These are phyloP conservation scores for Omphaloscelis lunosa DNA, from an alignment of 2,888 invertebrate genomes.

Conservation along the genomic window DNA sequence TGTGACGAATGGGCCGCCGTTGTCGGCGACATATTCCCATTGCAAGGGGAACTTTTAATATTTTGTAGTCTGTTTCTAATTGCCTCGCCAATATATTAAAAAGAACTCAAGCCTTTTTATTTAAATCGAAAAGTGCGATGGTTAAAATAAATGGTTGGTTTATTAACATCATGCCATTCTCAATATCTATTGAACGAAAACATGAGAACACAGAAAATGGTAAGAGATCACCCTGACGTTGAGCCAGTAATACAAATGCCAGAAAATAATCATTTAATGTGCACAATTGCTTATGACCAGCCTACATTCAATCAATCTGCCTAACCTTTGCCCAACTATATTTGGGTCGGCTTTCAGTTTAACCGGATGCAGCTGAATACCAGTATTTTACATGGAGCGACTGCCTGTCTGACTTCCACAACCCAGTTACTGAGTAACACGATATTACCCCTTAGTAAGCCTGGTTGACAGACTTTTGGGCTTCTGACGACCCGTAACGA, in stretches of 20 bases:
- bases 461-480: too few relatives aligned
- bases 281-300: too few relatives aligned
- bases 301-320: too few relatives aligned
- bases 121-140: conserved; percentile 67
- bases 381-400: too few relatives aligned
- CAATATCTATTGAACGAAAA: background rate
- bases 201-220: background rate
- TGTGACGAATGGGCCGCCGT: conserved; percentile 78
- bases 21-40: conserved; percentile 76
- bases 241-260: background rate
- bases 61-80: conserved; percentile 86
- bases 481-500: too few relatives aligned
- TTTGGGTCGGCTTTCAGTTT: too few relatives aligned
- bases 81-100: conserved; percentile 78
- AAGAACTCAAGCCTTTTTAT: conserved; percentile 71
- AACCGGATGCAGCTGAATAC: too few relatives aligned
- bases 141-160: conserved; percentile 52
- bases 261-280: background rate
- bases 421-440: too few relatives aligned
- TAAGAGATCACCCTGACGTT: background rate
- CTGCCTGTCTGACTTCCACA: too few relatives aligned
- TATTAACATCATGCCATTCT: background rate
- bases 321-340: too few relatives aligned
- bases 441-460: too few relatives aligned
- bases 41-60: conserved; percentile 84